Evolutionary conservation across 2,113 vertebrate species (phyloP), one percentile per base, ranked within the genome.

Genomic region (Ciconia maguari): DNA sequence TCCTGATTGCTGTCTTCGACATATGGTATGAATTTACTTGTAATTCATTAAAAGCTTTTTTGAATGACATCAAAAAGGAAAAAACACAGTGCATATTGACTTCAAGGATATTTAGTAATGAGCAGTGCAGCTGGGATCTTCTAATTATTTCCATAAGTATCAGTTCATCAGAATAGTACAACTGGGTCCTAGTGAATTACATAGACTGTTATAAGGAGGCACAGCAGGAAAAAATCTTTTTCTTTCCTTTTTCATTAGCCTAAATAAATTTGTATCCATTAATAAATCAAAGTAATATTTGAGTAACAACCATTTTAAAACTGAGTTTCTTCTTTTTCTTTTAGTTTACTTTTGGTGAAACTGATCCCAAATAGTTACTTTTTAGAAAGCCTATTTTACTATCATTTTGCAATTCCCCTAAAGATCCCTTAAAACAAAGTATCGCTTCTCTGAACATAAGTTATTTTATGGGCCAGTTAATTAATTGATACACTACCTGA

Each of bases 91-190:
- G 16, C 61, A 79, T 69, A 46, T 21, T 82, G n/a, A 94, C 69
- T 92, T 92, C 10, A 64, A 78, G 83, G 65, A 49, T 94, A 89
- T 89, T 78, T 79, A 49, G 61, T 61, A 83, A 90, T 62, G 38
- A 34, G 8, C 11, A 51, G 38, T 32, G n/a, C 76, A 90, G 64
- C 55, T 93, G 87, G 70, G 82, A 57, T 83, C 34, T 87, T 87
- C 74, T 90, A 93, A 94, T 86, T 80, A 94, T 75, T 96, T 96
- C 88, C 76, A 20, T 70, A 80, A 96, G 49, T 42, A 51, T 76
- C 38, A 69, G 58, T 21, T 83, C 58, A 75, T 66, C 51, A 75
- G 74, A 85, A 75, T 2, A 74, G 38, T 36, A 78, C 51, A 90
- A 11, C 8, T 60, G 13, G 4, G 9, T 62, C 11, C 22, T 17